These are phyloP conservation scores for Equus przewalskii DNA, from an alignment of 2,113 vertebrate genomes.

Conservation along the genomic window DNA sequence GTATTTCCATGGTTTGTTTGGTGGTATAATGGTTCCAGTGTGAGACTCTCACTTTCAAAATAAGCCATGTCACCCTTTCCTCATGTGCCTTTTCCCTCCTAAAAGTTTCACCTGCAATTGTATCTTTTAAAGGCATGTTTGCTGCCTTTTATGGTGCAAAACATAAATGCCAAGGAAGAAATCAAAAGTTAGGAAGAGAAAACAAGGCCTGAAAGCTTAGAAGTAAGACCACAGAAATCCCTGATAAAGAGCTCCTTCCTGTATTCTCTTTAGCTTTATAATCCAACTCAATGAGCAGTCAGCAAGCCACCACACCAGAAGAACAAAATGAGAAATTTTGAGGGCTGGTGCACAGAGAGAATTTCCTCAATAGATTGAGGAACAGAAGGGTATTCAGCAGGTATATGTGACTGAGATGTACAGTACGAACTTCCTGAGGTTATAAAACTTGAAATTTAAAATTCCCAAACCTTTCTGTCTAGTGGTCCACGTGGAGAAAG, in stretches of 20 bases:
- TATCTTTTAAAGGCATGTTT: slow-evolving; percentile 81
- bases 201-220: neutral
- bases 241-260: neutral
- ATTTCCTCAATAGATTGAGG: neutral
- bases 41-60: slow-evolving; percentile 71
- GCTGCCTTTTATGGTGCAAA: slow-evolving; percentile 77
- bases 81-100: slow-evolving; percentile 70
- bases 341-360: slow-evolving; percentile 30
- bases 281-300: neutral
- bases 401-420: neutral
- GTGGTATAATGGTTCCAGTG: slow-evolving; percentile 43
- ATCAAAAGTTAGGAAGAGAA: neutral
- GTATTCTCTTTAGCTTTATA: neutral
- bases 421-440: neutral
- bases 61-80: slow-evolving; percentile 6
- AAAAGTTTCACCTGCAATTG: slow-evolving; percentile 75
- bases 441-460: slow-evolving; percentile 41
- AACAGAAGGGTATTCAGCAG: neutral
- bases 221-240: neutral
- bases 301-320: neutral
- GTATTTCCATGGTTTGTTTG: slow-evolving; percentile 41
- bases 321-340: slow-evolving; percentile 17
- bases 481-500: neutral
- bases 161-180: slow-evolving; percentile 16
- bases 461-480: neutral